These are phyloP conservation scores for Galerucella calmariensis DNA, from an alignment of 2,888 invertebrate genomes.

Conservation along the genomic window DNA sequence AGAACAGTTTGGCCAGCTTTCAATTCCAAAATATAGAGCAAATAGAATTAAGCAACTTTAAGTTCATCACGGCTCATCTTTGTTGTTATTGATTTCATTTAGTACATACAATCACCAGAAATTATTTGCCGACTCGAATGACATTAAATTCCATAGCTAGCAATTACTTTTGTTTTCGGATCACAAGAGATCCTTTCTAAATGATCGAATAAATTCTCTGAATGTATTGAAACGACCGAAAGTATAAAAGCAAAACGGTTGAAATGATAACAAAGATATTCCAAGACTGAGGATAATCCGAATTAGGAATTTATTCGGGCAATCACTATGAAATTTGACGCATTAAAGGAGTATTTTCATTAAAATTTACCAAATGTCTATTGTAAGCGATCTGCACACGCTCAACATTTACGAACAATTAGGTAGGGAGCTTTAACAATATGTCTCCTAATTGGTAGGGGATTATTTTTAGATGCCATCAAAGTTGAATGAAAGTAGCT, in stretches of 20 bases:
- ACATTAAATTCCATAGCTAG: constrained; percentile 18
- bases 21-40: no score
- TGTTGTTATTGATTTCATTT: no score
- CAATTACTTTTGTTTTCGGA: neutral
- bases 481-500: constrained; percentile 35
- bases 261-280: constrained; percentile 20
- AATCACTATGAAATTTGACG: constrained; percentile 48
- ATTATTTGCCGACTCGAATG: constrained; percentile 1
- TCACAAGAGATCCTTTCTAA: neutral
- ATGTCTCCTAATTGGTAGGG: constrained; percentile 55
- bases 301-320: constrained; percentile 51
- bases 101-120: no score
- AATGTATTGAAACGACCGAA: neutral
- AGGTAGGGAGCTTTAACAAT: constrained; percentile 53
- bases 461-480: constrained; percentile 48
- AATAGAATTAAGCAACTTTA: no score
- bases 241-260: constrained; percentile 9
- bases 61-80: no score
- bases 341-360: constrained; percentile 47
- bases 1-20: no score
- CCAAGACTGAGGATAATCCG: constrained; percentile 46
- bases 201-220: neutral
- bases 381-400: constrained; percentile 35
- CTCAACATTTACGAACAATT: constrained; percentile 55
- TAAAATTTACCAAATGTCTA: constrained; percentile 48